Conservation (phyloP, 2,888 invertebrate genomes). For the Pherbina coryleti region DNA sequence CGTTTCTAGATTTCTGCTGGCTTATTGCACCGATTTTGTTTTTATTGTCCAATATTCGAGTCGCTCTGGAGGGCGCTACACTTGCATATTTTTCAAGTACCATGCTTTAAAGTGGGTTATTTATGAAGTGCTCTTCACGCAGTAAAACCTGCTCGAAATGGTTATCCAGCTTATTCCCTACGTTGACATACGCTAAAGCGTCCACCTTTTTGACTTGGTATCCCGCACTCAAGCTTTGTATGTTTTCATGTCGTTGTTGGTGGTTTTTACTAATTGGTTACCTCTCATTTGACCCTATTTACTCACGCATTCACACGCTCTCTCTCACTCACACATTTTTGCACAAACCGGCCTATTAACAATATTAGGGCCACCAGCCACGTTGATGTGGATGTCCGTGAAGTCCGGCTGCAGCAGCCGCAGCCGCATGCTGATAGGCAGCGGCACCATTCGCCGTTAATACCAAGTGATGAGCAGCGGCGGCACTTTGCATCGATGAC, state of each 20-base stretch:
- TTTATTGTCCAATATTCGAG: slow-evolving; percentile 32
- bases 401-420: slow-evolving; percentile 63
- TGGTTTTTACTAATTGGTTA: background rate
- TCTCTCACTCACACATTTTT: background rate
- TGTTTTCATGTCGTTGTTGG: background rate
- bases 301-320: background rate
- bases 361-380: slow-evolving; percentile 69
- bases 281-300: background rate
- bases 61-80: slow-evolving; percentile 44
- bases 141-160: background rate
- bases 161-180: background rate
- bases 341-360: slow-evolving; percentile 49
- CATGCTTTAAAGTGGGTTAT: slow-evolving; percentile 36
- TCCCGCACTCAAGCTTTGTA: background rate
- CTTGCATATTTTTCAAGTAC: slow-evolving; percentile 20
- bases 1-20: background rate
- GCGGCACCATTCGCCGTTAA: slow-evolving; percentile 69
- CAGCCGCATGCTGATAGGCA: slow-evolving; percentile 65
- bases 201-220: background rate
- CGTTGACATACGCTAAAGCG: background rate
- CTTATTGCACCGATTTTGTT: slow-evolving; percentile 18
- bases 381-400: slow-evolving; percentile 68
- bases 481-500: slow-evolving; percentile 56
- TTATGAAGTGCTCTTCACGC: background rate
- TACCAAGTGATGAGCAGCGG: slow-evolving; percentile 68